Evolutionary conservation across 1,140 invertebrate species (phyloP).

Genomic region (Parasteatoda tepidariorum): DNA sequence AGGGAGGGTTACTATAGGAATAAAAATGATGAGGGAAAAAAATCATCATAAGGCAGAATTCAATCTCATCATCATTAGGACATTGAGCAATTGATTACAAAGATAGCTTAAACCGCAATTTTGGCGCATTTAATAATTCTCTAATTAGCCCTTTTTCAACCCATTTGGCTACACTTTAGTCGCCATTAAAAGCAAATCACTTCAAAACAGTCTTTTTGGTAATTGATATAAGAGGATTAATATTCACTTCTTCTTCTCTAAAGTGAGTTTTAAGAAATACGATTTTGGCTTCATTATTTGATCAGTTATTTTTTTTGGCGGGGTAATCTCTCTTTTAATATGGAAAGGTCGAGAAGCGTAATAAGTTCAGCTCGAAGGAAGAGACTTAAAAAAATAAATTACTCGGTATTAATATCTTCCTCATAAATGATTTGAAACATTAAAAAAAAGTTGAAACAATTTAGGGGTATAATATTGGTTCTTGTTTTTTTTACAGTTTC

Average conservation of each 20-base stretch:
- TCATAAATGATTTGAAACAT: neutral
- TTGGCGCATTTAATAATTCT: constrained; percentile 58
- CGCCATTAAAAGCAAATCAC: constrained; percentile 59
- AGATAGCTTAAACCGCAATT: constrained; percentile 60
- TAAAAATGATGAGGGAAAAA: constrained; percentile 2
- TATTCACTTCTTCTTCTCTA: constrained; percentile 33
- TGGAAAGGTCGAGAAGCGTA: constrained; percentile 15
- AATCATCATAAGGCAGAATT: neutral
- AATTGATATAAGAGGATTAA: constrained; percentile 61
- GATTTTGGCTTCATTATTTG: constrained; percentile 54
- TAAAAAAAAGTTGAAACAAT: neutral
- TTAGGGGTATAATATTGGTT: neutral
- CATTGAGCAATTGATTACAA: constrained; percentile 52
- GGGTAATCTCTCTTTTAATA: constrained; percentile 56
- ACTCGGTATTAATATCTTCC: neutral
- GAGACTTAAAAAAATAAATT: neutral
- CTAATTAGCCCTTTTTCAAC: constrained; percentile 59
- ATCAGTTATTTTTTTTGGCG: constrained; percentile 6
- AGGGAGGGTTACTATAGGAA: neutral
- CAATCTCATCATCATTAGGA: constrained; percentile 55
- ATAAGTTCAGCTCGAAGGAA: neutral
- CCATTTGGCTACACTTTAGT: constrained; percentile 46
- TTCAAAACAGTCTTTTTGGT: constrained; percentile 59
- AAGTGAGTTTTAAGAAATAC: constrained; percentile 59
- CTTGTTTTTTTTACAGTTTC: too few relatives aligned